These are phyloP conservation scores for Agrotis segetum DNA, from an alignment of 2,888 invertebrate species.

Conservation along the genomic window DNA sequence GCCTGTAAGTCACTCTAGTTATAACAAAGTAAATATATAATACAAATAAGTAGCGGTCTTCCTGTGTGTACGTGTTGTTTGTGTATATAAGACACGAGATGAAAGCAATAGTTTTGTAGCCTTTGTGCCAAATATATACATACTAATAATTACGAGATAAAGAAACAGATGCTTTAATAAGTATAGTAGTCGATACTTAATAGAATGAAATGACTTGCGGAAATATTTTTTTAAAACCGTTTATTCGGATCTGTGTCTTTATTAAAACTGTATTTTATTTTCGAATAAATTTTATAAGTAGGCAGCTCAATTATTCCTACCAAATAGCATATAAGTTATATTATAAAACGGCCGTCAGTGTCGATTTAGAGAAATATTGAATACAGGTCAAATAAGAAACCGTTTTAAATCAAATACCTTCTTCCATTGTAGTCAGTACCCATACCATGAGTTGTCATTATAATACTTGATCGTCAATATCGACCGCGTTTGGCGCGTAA, in stretches of 20 bases:
- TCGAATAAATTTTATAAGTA: slow-evolving; percentile 2
- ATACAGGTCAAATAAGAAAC: neutral
- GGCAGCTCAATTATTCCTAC: slow-evolving; percentile 12
- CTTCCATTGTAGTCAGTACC: neutral
- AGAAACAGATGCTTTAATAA: neutral
- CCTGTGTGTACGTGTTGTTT: slow-evolving; percentile 1
- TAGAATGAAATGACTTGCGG: neutral
- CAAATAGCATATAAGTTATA: slow-evolving; percentile 1
- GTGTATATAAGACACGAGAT: slow-evolving; percentile 15
- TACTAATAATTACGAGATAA: slow-evolving; percentile 1
- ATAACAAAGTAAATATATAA: slow-evolving; percentile 15
- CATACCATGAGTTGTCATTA: too few species aligned
- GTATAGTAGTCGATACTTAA: neutral
- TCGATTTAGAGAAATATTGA: slow-evolving; percentile 1
- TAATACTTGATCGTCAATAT: too few species aligned
- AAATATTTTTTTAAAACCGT: slow-evolving; percentile 26
- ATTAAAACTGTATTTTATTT: neutral
- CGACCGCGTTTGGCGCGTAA: too few species aligned
- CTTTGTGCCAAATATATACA: slow-evolving; percentile 47
- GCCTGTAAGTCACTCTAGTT: slow-evolving; percentile 2
- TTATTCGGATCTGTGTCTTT: slow-evolving; percentile 20
- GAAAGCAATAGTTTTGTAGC: slow-evolving; percentile 20
- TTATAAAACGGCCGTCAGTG: neutral
- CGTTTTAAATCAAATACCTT: neutral
- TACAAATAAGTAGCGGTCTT: slow-evolving; percentile 18